These are phyloP conservation scores for Amphibalanus amphitrite DNA, from an alignment of 1,140 invertebrate genomes.

Conservation along the genomic window DNA sequence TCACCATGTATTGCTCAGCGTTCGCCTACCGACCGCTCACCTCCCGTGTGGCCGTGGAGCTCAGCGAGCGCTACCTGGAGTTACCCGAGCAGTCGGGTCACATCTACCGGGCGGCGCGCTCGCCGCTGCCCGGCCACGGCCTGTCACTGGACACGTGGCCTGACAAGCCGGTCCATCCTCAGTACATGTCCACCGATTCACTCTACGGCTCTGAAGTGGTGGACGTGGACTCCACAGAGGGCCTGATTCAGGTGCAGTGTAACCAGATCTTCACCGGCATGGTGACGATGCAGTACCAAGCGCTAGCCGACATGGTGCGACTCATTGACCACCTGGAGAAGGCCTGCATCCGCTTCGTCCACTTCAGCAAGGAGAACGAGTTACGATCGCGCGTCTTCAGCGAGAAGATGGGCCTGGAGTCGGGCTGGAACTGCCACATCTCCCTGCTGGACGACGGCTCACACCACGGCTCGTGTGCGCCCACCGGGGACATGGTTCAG, in stretches of 20 bases:
- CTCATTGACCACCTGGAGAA: conserved; percentile 84
- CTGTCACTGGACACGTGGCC: neutral
- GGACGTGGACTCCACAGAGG: conserved; percentile 1
- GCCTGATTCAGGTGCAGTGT: neutral
- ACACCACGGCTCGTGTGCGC: neutral
- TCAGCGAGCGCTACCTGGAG: conserved; percentile 60
- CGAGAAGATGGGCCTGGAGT: conserved; percentile 95
- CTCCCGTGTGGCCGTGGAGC: conserved; percentile 27
- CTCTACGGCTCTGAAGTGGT: conserved; percentile 5
- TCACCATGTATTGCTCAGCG: conserved; percentile 89
- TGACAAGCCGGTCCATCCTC: neutral
- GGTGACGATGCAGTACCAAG: conserved; percentile 98
- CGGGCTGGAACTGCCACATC: conserved; percentile 98
- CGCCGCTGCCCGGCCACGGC: conserved; percentile 33
- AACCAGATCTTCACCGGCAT: conserved; percentile 98
- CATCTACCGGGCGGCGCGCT: conserved; percentile 38
- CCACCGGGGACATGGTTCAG: too few species aligned
- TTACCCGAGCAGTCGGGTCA: conserved; percentile 54
- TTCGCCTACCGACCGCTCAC: conserved; percentile 71
- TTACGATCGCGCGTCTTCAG: conserved; percentile 86
- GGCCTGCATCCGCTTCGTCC: conserved; percentile 90
- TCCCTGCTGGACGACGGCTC: conserved; percentile 54
- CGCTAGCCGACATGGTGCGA: conserved; percentile 78
- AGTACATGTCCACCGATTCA: conserved; percentile 6
- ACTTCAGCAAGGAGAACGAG: conserved; percentile 98